phyloP scores from a whole-genome alignment of 2,113 vertebrate genomes.

The Bucco capensis region DNA sequence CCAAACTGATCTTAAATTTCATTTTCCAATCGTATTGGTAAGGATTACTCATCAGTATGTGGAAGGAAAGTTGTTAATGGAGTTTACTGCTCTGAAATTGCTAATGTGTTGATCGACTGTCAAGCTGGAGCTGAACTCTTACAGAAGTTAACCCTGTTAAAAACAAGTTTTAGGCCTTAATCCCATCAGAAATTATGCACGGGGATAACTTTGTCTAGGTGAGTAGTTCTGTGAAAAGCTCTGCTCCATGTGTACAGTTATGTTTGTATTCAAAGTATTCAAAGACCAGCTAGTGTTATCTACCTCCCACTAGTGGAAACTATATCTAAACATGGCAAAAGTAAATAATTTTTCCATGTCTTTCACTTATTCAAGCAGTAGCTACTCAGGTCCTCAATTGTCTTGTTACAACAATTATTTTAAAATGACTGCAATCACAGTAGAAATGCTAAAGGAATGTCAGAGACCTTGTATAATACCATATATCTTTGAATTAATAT shows the following conservation, averaged over 20 bases:
- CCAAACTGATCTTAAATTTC: not conserved
- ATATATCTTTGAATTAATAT: not conserved
- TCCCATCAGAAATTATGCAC: not conserved
- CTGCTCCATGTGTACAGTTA: not conserved
- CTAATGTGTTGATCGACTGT: not conserved
- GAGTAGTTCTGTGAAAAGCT: not conserved
- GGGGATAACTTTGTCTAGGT: not conserved
- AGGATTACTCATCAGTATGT: not conserved
- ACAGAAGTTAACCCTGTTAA: not conserved
- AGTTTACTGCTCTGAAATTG: not conserved
- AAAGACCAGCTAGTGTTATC: conserved; percentile 49
- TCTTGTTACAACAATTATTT: conserved; percentile 5
- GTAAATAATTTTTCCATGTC: not conserved
- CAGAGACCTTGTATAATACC: not conserved
- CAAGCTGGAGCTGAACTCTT: not conserved
- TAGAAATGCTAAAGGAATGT: conserved; percentile 6
- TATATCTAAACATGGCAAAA: not conserved
- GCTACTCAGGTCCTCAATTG: conserved; percentile 28
- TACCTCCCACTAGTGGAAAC: conserved; percentile 56
- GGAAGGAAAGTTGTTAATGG: not conserved
- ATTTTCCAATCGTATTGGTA: not conserved
- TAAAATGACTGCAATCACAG: not conserved
- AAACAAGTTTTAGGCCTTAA: conserved; percentile 25
- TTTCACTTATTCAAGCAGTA: conserved; percentile 21
- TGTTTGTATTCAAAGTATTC: conserved; percentile 15